Conservation (phyloP, 2,113 vertebrate genomes). For the Vulpes lagopus region DNA sequence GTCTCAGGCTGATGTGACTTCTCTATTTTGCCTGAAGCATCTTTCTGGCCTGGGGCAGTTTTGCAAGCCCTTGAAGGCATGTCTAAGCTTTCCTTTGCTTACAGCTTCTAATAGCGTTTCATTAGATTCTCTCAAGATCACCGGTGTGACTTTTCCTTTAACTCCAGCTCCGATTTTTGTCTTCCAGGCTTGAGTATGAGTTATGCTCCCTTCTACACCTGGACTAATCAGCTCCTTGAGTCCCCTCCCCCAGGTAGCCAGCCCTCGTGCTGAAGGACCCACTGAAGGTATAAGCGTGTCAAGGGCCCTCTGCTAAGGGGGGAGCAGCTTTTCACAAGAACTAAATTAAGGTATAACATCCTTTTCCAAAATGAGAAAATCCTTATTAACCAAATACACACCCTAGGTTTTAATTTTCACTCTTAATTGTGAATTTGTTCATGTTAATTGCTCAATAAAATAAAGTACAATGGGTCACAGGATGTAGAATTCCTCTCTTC, state of each 20-base stretch:
- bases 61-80: not conserved
- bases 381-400: not conserved
- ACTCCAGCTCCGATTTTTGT: not conserved
- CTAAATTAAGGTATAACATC: not conserved
- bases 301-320: not conserved
- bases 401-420: slow-evolving; percentile 48
- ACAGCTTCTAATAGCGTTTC: not conserved
- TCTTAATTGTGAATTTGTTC: slow-evolving; percentile 44
- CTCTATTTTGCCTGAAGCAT: not conserved
- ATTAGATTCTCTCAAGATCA: not conserved
- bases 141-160: not conserved
- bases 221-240: not conserved
- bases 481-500: not conserved
- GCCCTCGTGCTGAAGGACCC: not conserved
- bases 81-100: not conserved
- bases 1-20: not conserved
- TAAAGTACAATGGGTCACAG: not conserved
- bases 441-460: slow-evolving; percentile 46
- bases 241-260: too few relatives aligned
- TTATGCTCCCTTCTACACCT: not conserved
- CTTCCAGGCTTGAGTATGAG: not conserved
- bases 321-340: not conserved
- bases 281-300: not conserved
- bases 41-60: not conserved
- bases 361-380: not conserved